Evolutionary conservation across 2,797 vertebrate species (phyloP).

Genomic region (Garrulus glandarius): DNA sequence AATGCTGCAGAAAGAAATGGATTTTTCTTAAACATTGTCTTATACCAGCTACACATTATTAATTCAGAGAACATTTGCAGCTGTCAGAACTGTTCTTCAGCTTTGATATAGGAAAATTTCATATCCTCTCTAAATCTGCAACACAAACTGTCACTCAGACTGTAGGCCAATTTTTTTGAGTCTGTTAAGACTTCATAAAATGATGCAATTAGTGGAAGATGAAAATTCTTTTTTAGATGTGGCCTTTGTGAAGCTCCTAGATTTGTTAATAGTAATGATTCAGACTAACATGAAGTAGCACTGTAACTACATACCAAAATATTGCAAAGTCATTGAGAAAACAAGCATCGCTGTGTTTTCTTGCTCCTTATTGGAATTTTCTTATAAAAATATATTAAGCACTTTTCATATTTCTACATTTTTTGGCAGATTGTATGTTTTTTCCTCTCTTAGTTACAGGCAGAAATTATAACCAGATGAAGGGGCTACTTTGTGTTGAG

Average conservation of each 20-base stretch:
- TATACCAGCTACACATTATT: conserved; percentile 23
- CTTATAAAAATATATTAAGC: background rate
- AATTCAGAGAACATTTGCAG: conserved; percentile 36
- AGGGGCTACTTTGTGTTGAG: background rate
- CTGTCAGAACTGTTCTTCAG: conserved; percentile 55
- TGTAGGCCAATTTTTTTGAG: conserved; percentile 47
- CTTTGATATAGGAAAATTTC: conserved; percentile 49
- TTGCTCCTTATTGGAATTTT: background rate
- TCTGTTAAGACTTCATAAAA: conserved; percentile 57
- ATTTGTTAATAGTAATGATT: conserved; percentile 38
- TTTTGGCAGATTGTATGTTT: background rate
- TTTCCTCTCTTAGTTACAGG: background rate
- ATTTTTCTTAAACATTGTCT: conserved; percentile 39
- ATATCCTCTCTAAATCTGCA: conserved; percentile 51
- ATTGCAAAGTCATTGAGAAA: background rate
- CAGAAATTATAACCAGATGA: background rate
- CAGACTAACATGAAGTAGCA: background rate
- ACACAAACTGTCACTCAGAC: conserved; percentile 54
- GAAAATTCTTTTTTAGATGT: conserved; percentile 32
- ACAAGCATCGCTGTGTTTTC: background rate
- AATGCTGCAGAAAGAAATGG: background rate
- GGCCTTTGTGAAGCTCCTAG: conserved; percentile 34
- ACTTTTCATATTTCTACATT: background rate
- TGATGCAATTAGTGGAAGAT: conserved; percentile 45
- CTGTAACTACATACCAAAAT: background rate